phyloP scores from a whole-genome alignment of 2,797 vertebrate species.

The Arctocebus calabarensis region DNA sequence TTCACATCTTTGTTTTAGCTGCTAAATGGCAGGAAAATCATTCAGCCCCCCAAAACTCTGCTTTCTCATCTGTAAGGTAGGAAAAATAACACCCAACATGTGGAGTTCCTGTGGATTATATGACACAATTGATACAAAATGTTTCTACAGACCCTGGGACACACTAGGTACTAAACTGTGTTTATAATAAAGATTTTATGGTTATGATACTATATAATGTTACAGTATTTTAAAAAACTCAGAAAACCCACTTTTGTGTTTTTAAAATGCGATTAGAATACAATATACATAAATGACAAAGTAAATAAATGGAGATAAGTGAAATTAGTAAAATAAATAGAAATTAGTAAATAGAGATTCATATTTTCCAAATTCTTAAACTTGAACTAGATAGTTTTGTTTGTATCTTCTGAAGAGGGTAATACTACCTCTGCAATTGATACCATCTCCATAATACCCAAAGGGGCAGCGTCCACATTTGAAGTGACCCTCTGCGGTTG shows the following conservation, averaged over 20 bases:
- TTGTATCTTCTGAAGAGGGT: neutral
- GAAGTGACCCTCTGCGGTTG: slow-evolving; percentile 84
- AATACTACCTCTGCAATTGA: slow-evolving; percentile 91
- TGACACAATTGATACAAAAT: neutral
- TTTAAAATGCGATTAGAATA: neutral
- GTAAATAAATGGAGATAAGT: neutral
- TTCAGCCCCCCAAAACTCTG: neutral
- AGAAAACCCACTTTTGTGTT: neutral
- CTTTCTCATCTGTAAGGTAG: neutral
- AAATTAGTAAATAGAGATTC: neutral
- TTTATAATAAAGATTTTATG: neutral
- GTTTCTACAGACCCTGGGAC: neutral
- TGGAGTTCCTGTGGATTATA: neutral
- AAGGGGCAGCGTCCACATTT: slow-evolving; percentile 91
- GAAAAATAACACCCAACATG: neutral
- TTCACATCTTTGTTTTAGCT: neutral
- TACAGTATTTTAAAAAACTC: neutral
- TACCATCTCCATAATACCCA: slow-evolving; percentile 92
- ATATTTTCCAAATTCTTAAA: neutral
- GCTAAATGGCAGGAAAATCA: neutral
- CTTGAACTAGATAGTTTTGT: neutral
- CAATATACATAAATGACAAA: neutral
- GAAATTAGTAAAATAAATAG: neutral
- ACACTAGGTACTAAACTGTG: neutral
- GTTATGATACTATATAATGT: neutral